Evolutionary conservation across 2,113 vertebrate species (phyloP).

Genomic region (Syngnathus typhle): DNA sequence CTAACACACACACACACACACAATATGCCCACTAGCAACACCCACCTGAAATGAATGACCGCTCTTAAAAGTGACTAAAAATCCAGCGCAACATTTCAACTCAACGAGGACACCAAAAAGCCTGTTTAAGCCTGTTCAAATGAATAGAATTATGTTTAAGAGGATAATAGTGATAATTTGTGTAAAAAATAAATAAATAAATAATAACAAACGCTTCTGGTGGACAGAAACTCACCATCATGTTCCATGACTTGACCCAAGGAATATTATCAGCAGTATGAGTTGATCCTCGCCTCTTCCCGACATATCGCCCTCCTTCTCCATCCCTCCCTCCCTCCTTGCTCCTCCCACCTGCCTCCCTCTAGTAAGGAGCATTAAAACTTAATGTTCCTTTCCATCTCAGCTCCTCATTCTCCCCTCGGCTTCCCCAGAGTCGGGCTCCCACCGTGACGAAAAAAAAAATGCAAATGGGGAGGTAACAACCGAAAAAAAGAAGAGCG

Average conservation of each 20-base stretch:
- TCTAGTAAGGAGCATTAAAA: slow-evolving; percentile 61
- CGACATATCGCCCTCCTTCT: slow-evolving; percentile 43
- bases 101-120: slow-evolving; percentile 5
- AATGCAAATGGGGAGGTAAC: neutral
- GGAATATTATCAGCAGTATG: slow-evolving; percentile 56
- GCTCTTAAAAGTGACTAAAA: neutral
- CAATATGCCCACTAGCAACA: slow-evolving; percentile 8
- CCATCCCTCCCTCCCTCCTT: slow-evolving; percentile 6
- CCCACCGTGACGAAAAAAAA: slow-evolving; percentile 17
- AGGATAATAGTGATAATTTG: neutral
- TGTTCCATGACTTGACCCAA: slow-evolving; percentile 73
- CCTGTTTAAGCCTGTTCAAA: slow-evolving; percentile 34
- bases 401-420: slow-evolving; percentile 27
- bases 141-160: neutral
- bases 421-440: neutral
- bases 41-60: slow-evolving; percentile 3
- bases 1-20: neutral
- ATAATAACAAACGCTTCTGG: slow-evolving; percentile 7
- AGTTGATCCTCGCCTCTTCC: slow-evolving; percentile 60
- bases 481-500: too few species aligned
- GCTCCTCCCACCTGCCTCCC: slow-evolving; percentile 15
- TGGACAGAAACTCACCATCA: slow-evolving; percentile 65
- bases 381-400: slow-evolving; percentile 68
- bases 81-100: neutral
- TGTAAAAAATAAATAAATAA: neutral